A percentile compares a stretch with the other conserved stretches of the same genome.
Evolutionary conservation across 2,888 invertebrate genomes (phyloP).

Genomic region (Agrochola lychnidis): DNA sequence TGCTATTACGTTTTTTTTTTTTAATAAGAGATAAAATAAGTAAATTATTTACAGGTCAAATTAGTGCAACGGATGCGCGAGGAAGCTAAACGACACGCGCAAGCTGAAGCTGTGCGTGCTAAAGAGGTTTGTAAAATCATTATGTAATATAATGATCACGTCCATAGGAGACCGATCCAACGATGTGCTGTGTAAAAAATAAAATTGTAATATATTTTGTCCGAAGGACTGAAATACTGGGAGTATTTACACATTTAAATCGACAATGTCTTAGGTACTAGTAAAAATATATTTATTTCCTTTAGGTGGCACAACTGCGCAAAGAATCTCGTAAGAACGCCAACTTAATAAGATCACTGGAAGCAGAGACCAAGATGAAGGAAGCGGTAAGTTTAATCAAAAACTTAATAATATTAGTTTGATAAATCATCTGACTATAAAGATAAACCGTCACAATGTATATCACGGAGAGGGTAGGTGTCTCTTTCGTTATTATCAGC

Average conservation of each 20-base stretch:
- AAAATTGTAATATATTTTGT: neutral
- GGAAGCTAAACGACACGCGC: slow-evolving; percentile 96
- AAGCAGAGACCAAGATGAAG: slow-evolving; percentile 96
- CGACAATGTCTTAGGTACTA: too few species aligned
- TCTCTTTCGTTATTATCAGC: too few species aligned
- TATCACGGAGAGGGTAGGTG: neutral
- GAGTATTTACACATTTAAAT: too few species aligned
- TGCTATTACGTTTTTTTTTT: neutral
- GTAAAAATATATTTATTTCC: neutral
- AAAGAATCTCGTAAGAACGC: slow-evolving; percentile 97
- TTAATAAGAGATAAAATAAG: neutral
- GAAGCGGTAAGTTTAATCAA: slow-evolving; percentile 91
- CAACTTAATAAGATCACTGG: slow-evolving; percentile 95
- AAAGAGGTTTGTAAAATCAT: slow-evolving; percentile 91
- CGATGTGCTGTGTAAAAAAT: neutral
- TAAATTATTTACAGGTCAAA: slow-evolving; percentile 90
- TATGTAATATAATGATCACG: too few species aligned
- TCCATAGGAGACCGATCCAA: neutral
- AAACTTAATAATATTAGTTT: neutral
- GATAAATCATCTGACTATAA: neutral
- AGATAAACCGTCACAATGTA: neutral
- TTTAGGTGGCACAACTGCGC: slow-evolving; percentile 95
- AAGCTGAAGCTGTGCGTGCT: slow-evolving; percentile 94
- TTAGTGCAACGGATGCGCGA: slow-evolving; percentile 98
- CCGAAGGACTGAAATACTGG: neutral